Percentiles rank a stretch among this genome's conserved stretches.
phyloP scores from a whole-genome alignment of 1,140 invertebrate genomes.

The Chironomus tepperi region DNA sequence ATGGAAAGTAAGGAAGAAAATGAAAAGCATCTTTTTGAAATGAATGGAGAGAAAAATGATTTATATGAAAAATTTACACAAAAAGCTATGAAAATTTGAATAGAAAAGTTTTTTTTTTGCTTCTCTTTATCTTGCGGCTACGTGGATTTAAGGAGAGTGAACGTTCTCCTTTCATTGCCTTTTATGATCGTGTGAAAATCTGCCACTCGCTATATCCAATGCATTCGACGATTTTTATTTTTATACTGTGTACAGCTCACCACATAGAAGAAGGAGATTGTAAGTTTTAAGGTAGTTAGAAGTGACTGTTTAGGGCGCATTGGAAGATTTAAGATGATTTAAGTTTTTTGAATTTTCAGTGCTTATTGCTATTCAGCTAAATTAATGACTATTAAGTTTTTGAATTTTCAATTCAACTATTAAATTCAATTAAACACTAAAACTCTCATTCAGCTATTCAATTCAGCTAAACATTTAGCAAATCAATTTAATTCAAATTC shows the following conservation, averaged over 20 bases:
- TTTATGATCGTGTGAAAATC: conserved; percentile 21
- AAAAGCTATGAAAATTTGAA: conserved; percentile 11
- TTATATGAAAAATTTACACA: conserved; percentile 2
- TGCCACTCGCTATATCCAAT: neutral
- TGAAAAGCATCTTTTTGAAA: neutral
- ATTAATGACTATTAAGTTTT: too few relatives aligned
- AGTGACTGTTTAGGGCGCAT: too few relatives aligned
- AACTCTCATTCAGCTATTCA: too few relatives aligned
- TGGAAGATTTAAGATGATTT: too few relatives aligned
- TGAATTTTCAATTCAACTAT: too few relatives aligned
- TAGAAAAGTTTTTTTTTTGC: neutral
- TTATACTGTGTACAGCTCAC: neutral
- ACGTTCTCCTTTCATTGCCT: neutral
- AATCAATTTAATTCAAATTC: too few relatives aligned
- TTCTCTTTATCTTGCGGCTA: neutral
- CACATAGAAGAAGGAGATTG: neutral
- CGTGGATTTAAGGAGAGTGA: neutral
- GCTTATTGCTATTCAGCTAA: too few relatives aligned
- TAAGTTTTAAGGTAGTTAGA: neutral
- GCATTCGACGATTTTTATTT: neutral
- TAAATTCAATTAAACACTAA: too few relatives aligned
- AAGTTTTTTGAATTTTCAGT: too few relatives aligned
- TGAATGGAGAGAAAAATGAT: neutral
- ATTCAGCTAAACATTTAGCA: too few relatives aligned
- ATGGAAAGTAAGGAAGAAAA: neutral